Conservation (phyloP, 2,113 vertebrate species). For the Pavo muticus region DNA sequence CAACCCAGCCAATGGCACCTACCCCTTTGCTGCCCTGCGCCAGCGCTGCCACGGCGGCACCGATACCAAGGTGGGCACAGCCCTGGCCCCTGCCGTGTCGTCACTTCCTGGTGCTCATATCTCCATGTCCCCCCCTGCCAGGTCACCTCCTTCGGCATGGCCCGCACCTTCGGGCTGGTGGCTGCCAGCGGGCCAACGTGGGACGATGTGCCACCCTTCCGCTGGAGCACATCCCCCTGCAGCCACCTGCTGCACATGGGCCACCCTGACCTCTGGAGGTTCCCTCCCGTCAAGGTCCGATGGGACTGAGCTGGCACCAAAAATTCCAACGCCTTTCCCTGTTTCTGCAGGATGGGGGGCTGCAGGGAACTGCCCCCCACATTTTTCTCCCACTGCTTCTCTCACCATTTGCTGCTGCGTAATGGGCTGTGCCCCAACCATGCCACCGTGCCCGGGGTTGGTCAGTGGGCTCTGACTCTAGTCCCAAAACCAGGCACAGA, state of each 20-base stretch:
- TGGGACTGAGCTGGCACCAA: slow-evolving; percentile 79
- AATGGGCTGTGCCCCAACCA: neutral
- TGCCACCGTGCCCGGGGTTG: neutral
- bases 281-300: slow-evolving; percentile 81
- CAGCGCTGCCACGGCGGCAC: slow-evolving; percentile 92
- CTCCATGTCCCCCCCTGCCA: neutral
- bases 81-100: fast-evolving
- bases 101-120: fast-evolving
- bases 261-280: slow-evolving; percentile 92
- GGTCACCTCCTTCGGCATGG: slow-evolving; percentile 87
- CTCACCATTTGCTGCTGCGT: neutral
- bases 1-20: slow-evolving; percentile 90
- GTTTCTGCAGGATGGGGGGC: neutral
- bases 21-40: slow-evolving; percentile 90
- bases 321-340: too few relatives aligned
- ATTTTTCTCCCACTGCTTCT: neutral
- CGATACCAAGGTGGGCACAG: slow-evolving; percentile 87
- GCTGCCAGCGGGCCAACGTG: slow-evolving; percentile 90
- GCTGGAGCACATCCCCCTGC: slow-evolving; percentile 92
- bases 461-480: too few relatives aligned
- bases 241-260: slow-evolving; percentile 86
- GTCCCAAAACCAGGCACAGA: too few relatives aligned
- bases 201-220: slow-evolving; percentile 90
- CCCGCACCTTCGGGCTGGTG: slow-evolving; percentile 78
- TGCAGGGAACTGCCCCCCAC: neutral